Evolutionary conservation across 2,113 vertebrate genomes (phyloP), one percentile per base, ranked within the genome.

Genomic region (Centropus unirufus): DNA sequence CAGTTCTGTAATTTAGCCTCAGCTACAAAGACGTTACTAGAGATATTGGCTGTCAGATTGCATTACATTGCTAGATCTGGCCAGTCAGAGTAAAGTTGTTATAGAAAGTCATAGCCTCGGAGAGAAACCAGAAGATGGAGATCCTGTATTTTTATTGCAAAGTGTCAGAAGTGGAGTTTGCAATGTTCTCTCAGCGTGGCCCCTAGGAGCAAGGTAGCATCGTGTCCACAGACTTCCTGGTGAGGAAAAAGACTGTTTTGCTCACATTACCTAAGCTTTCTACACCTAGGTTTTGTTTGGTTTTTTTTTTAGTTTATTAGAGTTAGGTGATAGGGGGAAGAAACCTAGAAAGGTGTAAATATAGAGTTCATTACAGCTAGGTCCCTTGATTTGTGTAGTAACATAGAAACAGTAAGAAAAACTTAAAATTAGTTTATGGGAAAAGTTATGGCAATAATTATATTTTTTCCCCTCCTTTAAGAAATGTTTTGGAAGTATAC

Each of bases 401-500:
- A 44, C 5, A 22, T 14, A 62, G 67, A 57, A 83, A 64, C n/a
- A 70, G 14, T 51, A 69, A 59, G 6, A 54, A 21, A 54, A 11
- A 64, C 52, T 63, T 19, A 49, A 75, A 68, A 0, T 13, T 3
- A 61, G 14, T 52, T 84, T 68, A 3, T 19, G 68, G 9, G 15
- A 47, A 94, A 93, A 96, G 5, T 95, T 85, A 85, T 80, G 83
- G 67, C 57, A 66, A 44, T 85, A 91, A 79, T 92, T 88, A 90
- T 91, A 55, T 32, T 85, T 52, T 85, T 83, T 29, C 9, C 23
- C 64, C 12, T 32, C 72, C 57, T 57, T 96, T 94, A 75, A 70
- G 72, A 87, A n/a, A 54, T 86, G 29, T 83, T 95, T 96, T 54
- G 77, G 67, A 82, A 92, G 36, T 49, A 70, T 58, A 66, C n/a